These are phyloP conservation scores for Venturia canescens DNA, from an alignment of 1,140 invertebrate genomes.

Conservation along the genomic window DNA sequence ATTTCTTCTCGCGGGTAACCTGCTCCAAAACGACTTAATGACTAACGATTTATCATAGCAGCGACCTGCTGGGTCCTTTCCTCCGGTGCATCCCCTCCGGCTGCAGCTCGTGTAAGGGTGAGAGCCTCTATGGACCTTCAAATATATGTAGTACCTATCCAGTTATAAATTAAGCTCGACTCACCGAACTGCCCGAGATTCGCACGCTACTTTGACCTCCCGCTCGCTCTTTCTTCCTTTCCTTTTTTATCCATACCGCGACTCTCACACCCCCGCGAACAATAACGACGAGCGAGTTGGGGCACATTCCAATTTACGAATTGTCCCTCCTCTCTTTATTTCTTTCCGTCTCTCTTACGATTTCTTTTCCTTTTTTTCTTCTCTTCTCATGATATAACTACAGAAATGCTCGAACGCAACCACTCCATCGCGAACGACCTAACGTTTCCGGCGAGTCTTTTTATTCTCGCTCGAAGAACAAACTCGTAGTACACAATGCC, in stretches of 20 bases:
- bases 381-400: background rate
- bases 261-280: conserved; percentile 5
- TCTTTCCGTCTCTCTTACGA: background rate
- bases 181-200: conserved; percentile 24
- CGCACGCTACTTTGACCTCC: conserved; percentile 38
- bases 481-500: conserved; percentile 30
- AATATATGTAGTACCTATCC: conserved; percentile 13
- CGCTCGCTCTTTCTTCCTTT: conserved; percentile 18
- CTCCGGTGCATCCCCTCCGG: background rate
- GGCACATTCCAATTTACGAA: conserved; percentile 15
- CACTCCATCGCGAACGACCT: conserved; percentile 32
- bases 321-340: background rate
- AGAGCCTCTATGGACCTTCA: background rate
- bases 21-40: conserved; percentile 70
- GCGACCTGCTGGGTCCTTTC: conserved; percentile 30
- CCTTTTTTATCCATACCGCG: background rate
- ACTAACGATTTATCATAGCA: conserved; percentile 67
- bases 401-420: conserved; percentile 19
- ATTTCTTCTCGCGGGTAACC: conserved; percentile 57
- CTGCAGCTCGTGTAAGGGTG: background rate
- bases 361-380: background rate
- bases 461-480: conserved; percentile 33
- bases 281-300: background rate
- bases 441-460: conserved; percentile 41
- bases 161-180: background rate